Conservation (phyloP, 1,140 invertebrate species). For the Papilio xuthus region DNA sequence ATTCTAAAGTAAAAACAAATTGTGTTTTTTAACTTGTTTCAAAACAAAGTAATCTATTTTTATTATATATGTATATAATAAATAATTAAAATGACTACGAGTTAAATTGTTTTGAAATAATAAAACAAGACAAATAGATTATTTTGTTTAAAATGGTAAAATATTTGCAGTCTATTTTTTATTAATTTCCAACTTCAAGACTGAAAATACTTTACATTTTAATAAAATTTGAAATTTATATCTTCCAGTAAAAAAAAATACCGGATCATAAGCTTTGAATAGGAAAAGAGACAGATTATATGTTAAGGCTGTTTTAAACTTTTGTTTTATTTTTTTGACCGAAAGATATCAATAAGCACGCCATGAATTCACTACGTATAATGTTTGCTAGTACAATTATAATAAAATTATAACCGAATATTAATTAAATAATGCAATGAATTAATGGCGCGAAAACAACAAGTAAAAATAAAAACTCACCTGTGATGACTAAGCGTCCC, state of each 20-base stretch:
- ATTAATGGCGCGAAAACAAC: slow-evolving; percentile 52
- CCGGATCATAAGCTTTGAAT: background rate
- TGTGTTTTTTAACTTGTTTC: slow-evolving; percentile 1
- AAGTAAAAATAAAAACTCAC: slow-evolving; percentile 83
- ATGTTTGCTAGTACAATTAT: background rate
- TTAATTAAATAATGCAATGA: slow-evolving; percentile 44
- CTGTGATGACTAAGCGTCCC: slow-evolving; percentile 96
- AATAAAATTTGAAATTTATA: background rate
- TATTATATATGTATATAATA: background rate
- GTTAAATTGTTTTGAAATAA: background rate
- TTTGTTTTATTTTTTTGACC: slow-evolving; percentile 40
- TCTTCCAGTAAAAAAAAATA: background rate
- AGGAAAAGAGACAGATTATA: background rate
- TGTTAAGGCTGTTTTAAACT: background rate
- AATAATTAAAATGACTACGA: background rate
- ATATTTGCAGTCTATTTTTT: slow-evolving; percentile 8
- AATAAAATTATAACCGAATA: slow-evolving; percentile 24
- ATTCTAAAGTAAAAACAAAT: slow-evolving; percentile 44
- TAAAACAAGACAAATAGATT: background rate
- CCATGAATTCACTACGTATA: slow-evolving; percentile 45
- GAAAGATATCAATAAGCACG: slow-evolving; percentile 37
- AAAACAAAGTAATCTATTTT: slow-evolving; percentile 34
- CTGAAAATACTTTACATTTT: slow-evolving; percentile 21
- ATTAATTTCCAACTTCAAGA: background rate
- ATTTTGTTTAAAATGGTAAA: slow-evolving; percentile 30